Conservation (phyloP, 2,113 vertebrate genomes). For the Syngnathus scovelli region DNA sequence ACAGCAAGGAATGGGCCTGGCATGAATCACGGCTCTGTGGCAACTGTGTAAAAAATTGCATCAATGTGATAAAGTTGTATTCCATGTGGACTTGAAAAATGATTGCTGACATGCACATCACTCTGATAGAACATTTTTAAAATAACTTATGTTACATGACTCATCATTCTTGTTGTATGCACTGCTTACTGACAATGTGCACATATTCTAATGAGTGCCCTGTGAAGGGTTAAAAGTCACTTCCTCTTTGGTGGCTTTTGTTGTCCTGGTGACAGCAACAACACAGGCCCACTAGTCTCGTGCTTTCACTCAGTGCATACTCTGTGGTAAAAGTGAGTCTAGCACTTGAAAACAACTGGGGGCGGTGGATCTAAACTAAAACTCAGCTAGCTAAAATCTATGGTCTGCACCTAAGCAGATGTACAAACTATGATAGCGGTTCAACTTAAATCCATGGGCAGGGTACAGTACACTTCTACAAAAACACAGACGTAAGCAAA, state of each 20-base stretch:
- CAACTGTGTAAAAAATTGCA: background rate
- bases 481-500: too few species aligned
- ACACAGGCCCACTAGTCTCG: background rate
- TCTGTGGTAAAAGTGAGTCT: background rate
- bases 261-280: background rate
- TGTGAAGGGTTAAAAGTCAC: slow-evolving; percentile 1
- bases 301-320: background rate
- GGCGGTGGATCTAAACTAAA: background rate
- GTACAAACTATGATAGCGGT: too few species aligned
- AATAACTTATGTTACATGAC: background rate
- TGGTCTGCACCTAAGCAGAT: too few species aligned
- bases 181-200: background rate
- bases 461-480: too few species aligned
- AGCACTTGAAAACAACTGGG: background rate
- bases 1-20: background rate
- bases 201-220: background rate
- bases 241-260: background rate
- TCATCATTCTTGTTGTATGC: background rate
- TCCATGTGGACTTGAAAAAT: background rate
- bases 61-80: background rate
- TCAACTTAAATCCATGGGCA: too few species aligned
- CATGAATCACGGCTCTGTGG: background rate
- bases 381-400: too few species aligned
- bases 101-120: background rate
- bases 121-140: background rate